Base-by-base conservation (phyloP, 2,888 invertebrate species). In the Thera britannica region DNA sequence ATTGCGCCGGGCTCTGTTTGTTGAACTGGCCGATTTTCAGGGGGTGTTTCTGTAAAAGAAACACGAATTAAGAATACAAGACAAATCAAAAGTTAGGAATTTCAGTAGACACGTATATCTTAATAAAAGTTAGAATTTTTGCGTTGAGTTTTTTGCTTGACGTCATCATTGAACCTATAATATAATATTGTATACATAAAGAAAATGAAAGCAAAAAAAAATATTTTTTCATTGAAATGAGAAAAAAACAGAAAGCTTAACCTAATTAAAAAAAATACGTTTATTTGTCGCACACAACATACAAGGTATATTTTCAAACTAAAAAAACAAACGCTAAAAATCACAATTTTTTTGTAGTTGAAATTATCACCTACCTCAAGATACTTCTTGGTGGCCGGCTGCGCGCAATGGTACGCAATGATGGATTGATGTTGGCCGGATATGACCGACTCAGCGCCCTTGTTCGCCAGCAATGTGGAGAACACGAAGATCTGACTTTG, bases 401-500 rank as follows among this genome's bases (percentile, higher is more conserved):
- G 98, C 41, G 98, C 97, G 94, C 98, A 98, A 85, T 99, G 99
- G 90, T 97, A 99, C 44, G 98, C 97, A 78, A 99, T 98, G 78
- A 99, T 98, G 62, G 98, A 97, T 80, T 97, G 96, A 88, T 96
- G 98, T 82, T 98, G 97, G 2, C 98, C 98, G 72, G 97, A 96
- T 71, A 98, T 92, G 11, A 99, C 98, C 11, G 97, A 96, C 81
- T 99, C 98, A 0, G 99, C 99, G 4, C 98, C 98, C 85, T 98
- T 97, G 90, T 99, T 99, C 3, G 99, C 99, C 90, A 98, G 93
- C 81, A 96, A 94, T 7, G 99, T 99, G 35, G 98, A 98, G 94
- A 99, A 99, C 78, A 99, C 99, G 95, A 98, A 99, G 87, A 99
- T 98, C 90, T 99, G 98, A 92, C 98, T 98, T 92, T 99, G 98